Conservation (phyloP, 2,797 vertebrate species). For the Brachyalestes nurse region DNA sequence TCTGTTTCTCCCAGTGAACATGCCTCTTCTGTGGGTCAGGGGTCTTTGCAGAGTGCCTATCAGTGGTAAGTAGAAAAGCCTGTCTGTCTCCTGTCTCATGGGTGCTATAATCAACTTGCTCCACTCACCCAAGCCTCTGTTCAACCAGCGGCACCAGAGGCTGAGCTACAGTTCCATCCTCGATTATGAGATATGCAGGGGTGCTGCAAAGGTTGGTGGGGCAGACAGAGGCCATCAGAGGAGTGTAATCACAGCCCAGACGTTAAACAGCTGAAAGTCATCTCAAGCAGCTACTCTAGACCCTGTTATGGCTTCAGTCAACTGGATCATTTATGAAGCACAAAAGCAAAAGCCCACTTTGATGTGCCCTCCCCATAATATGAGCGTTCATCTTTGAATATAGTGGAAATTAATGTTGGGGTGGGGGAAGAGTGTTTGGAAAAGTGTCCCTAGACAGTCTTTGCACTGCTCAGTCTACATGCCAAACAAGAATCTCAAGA, state of each 20-base stretch:
- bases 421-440: constrained; percentile 8
- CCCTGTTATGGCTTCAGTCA: constrained; percentile 63
- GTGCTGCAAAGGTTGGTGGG: constrained; percentile 27
- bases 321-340: constrained; percentile 68
- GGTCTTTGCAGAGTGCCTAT: constrained; percentile 37
- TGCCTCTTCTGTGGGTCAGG: constrained; percentile 39
- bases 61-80: constrained; percentile 49
- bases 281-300: constrained; percentile 63
- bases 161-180: constrained; percentile 30
- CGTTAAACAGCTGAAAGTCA: constrained; percentile 54
- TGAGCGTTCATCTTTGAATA: constrained; percentile 58
- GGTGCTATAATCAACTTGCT: constrained; percentile 47
- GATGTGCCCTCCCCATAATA: constrained; percentile 36
- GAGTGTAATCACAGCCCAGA: constrained; percentile 31
- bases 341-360: constrained; percentile 63
- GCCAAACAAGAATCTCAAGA: constrained; percentile 4
- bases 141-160: background rate
- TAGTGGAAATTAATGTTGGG: constrained; percentile 40
- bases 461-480: constrained; percentile 2
- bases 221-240: constrained; percentile 26
- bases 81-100: constrained; percentile 53
- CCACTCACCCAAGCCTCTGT: constrained; percentile 34
- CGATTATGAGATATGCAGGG: constrained; percentile 35
- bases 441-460: constrained; percentile 15
- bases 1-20: constrained; percentile 46